Conservation (phyloP, 2,113 vertebrate genomes). For the Hyla sarda region DNA sequence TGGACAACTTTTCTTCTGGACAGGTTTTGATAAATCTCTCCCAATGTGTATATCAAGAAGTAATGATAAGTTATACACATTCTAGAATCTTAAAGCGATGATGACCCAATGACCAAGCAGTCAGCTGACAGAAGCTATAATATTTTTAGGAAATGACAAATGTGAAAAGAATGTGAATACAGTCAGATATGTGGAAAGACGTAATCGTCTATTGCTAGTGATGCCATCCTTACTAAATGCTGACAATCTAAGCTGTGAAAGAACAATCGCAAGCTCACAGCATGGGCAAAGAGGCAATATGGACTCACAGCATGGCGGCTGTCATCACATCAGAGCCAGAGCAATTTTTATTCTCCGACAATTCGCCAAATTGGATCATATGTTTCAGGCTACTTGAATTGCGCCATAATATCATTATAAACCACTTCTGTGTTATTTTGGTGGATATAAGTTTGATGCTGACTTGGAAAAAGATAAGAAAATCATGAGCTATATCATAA, state of each 20-base stretch:
- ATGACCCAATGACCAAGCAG: not conserved
- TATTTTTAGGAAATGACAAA: not conserved
- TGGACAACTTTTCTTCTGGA: no score
- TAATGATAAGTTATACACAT: not conserved
- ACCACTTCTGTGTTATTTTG: not conserved
- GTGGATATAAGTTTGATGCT: not conserved
- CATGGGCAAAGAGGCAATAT: constrained; percentile 21
- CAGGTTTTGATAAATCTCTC: no score
- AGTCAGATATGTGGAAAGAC: not conserved
- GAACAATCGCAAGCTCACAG: constrained; percentile 4
- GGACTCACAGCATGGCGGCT: constrained; percentile 18
- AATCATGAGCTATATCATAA: not conserved
- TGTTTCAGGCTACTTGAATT: not conserved
- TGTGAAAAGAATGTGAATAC: not conserved
- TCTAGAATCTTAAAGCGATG: no score
- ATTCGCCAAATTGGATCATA: constrained; percentile 10
- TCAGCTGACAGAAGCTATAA: not conserved
- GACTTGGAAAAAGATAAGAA: not conserved
- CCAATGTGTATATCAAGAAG: not conserved
- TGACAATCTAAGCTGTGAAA: constrained; percentile 8
- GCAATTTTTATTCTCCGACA: not conserved
- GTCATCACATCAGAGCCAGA: not conserved
- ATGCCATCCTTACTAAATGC: constrained; percentile 13
- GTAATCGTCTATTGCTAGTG: not conserved
- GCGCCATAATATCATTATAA: not conserved